Evolutionary conservation across 2,888 invertebrate genomes (phyloP), one percentile per base, ranked within the genome.

Genomic region (Myathropa florea): DNA sequence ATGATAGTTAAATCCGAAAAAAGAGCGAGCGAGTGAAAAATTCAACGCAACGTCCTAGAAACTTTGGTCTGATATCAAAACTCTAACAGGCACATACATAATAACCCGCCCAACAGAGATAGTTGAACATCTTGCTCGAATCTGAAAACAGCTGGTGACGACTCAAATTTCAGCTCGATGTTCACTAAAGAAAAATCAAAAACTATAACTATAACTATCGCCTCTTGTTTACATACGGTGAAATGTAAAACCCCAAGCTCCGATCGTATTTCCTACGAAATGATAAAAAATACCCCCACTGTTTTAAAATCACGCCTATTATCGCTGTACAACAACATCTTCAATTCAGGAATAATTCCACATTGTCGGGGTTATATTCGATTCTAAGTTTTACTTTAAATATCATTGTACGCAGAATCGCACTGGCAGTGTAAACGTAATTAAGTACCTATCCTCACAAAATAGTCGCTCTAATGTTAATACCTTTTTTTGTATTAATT

Each of bases 351-450:
- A 39, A 39, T n/a, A 12, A 39, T 39, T n/a, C 4, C 39, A 39
- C 39, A 39, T 39, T 39, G 4, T 39, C 9, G 39, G 39, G 9
- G 28, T 28, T 6, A 28, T 39, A 39, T 39, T 39, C 9, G n/a
- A 39, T 39, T 14, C 39, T 14, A 39, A 39, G 39, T 39, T 6
- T 39, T 3, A 12, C n/a, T 39, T 39, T n/a, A 39, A 39, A 12
- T 4, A 6, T n/a, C 39, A 39, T n/a, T 39, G 39, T 24, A 61
- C 55, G 24, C 60, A 77, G 24, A 39, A 12, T 10, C 46, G 68
- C 12, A 57, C 60, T 30, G 39, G 28, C 24, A 68, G 60, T 21
- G 46, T 60, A 3, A 67, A 76, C 59, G 30, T 76, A 10, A 76
- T 60, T 18, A 76, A 70, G 21, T 70, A 33, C 26, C 33, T 72